These are phyloP conservation scores for Saturnia pavonia DNA, from an alignment of 2,888 invertebrate genomes.

Conservation along the genomic window DNA sequence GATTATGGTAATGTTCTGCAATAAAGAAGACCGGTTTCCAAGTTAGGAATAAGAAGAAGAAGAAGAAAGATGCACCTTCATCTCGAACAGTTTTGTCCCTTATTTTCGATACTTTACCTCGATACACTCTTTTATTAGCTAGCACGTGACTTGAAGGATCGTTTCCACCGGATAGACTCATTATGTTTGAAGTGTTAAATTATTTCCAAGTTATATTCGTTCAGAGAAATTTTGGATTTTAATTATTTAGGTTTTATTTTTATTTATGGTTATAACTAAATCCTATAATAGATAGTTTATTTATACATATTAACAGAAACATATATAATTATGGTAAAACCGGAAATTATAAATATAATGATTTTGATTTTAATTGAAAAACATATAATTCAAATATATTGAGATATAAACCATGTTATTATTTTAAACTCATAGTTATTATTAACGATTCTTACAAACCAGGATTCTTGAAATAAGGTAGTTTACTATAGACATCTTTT, in stretches of 20 bases:
- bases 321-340: no score
- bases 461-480: no score
- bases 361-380: not conserved
- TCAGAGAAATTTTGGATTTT: not conserved
- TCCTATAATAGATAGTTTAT: not conserved
- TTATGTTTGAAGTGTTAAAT: slow-evolving; percentile 63
- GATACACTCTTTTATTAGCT: slow-evolving; percentile 21
- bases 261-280: not conserved
- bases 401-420: no score
- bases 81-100: slow-evolving; percentile 24
- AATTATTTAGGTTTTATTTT: not conserved
- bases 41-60: no score
- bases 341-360: no score
- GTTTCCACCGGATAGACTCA: slow-evolving; percentile 70
- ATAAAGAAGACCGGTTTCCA: no score
- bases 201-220: slow-evolving; percentile 38
- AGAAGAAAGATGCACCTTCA: no score
- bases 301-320: no score
- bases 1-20: no score
- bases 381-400: not conserved
- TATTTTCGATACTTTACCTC: slow-evolving; percentile 14
- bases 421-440: no score
- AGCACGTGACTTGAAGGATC: slow-evolving; percentile 33
- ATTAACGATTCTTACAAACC: no score
- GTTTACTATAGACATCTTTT: no score